Conservation (phyloP, 2,888 invertebrate genomes). For the Epirrhoe tristata region DNA sequence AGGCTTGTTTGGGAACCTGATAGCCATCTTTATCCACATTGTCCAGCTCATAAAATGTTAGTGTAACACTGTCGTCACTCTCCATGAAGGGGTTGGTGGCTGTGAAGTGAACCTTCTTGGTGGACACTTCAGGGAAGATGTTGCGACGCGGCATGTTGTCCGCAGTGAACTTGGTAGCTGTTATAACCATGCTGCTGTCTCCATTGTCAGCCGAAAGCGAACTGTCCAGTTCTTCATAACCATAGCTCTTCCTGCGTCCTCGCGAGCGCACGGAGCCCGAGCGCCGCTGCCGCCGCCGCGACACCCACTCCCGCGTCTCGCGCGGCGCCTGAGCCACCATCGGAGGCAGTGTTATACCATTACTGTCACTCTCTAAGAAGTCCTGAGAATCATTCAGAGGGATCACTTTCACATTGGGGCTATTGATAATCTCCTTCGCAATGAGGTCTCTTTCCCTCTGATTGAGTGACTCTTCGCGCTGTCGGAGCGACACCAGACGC, state of each 20-base stretch:
- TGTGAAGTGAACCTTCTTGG: slow-evolving; percentile 80
- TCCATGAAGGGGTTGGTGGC: slow-evolving; percentile 77
- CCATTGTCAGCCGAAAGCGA: slow-evolving; percentile 86
- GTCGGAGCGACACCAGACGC: slow-evolving; percentile 79
- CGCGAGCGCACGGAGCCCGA: slow-evolving; percentile 60
- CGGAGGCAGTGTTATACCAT: slow-evolving; percentile 78
- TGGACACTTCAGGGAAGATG: slow-evolving; percentile 70
- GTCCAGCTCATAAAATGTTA: slow-evolving; percentile 80
- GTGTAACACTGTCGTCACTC: slow-evolving; percentile 80
- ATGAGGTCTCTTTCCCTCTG: slow-evolving; percentile 79
- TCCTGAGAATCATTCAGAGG: slow-evolving; percentile 55
- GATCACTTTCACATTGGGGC: slow-evolving; percentile 67
- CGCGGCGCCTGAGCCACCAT: slow-evolving; percentile 57
- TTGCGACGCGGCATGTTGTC: slow-evolving; percentile 77
- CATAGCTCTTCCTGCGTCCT: slow-evolving; percentile 66
- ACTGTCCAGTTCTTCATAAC: slow-evolving; percentile 85
- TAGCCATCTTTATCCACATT: slow-evolving; percentile 61
- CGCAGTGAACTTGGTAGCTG: slow-evolving; percentile 79
- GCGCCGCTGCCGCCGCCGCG: slow-evolving; percentile 64
- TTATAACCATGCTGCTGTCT: slow-evolving; percentile 82
- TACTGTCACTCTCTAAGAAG: slow-evolving; percentile 51
- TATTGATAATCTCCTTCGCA: slow-evolving; percentile 75
- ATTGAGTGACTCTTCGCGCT: slow-evolving; percentile 81
- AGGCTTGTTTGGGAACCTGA: slow-evolving; percentile 55
- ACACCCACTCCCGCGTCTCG: slow-evolving; percentile 51